These are phyloP conservation scores for Rallus crepitans DNA, from an alignment of 2,797 vertebrate species.

Conservation along the genomic window DNA sequence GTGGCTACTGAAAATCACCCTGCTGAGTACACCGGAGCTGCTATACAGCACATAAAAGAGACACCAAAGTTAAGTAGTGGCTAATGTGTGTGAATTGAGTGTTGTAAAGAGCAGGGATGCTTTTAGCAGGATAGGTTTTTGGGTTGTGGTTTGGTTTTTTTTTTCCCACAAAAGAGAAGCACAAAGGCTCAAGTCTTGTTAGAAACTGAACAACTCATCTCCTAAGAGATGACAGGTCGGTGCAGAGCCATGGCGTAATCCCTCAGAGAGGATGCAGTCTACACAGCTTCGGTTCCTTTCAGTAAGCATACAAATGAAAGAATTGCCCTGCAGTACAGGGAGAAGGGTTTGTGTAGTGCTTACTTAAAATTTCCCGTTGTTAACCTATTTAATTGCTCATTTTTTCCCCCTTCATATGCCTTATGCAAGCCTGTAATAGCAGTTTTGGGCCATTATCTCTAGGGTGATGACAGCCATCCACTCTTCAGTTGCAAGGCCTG, in stretches of 20 bases:
- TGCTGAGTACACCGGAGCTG: neutral
- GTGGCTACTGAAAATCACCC: neutral
- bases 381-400: neutral
- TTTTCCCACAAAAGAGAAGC: neutral
- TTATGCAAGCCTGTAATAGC: neutral
- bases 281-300: neutral
- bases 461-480: neutral
- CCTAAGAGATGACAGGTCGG: neutral
- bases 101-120: neutral
- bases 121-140: neutral
- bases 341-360: neutral
- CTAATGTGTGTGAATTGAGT: neutral
- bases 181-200: neutral
- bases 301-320: neutral
- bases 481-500: neutral
- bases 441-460: neutral
- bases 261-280: neutral
- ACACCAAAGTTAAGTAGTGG: neutral
- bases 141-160: too few relatives aligned
- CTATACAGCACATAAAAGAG: neutral
- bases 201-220: neutral
- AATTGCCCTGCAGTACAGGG: neutral
- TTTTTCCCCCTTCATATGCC: accelerated
- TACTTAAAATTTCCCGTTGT: neutral
- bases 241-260: neutral